Evolutionary conservation across 2,888 invertebrate species (phyloP), one percentile per base, ranked within the genome.

Genomic region (Agriopis leucophaearia): DNA sequence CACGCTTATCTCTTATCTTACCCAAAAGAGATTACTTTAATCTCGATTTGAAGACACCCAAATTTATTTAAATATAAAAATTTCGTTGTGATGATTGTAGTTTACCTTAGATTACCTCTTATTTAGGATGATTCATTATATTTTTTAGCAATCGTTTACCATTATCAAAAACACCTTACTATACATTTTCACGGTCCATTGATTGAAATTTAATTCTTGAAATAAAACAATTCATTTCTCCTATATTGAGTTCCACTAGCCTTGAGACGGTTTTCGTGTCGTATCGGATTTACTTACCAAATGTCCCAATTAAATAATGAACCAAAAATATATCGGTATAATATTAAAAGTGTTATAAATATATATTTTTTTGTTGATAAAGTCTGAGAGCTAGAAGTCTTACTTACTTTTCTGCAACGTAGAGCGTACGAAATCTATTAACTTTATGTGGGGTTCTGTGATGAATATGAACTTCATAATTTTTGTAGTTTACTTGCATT

Each of bases 251-350:
- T 57, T 50, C 47, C 44, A 38, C 8, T 61, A 35, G 58, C 69
- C 69, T 63, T 66, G 69, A 66, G n/a, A 63, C 50, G 15, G 42
- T 50, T 55, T 62, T 59, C 15, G 44, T 63, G 47, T 59, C 52
- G 45, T 52, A 47, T 66, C 57, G 42, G 47, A 58, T 67, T 67
- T 52, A 52, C 16, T 63, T 52, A 45, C 16, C 54, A 59, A 58
- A 68, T 66, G 66, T 35, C 56, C 66, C 57, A 70, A 67, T 66
- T 70, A 60, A 57, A 64, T 58, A 66, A 62, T 69, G 60, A 67
- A 59, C 52, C 55, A 52, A 59, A 47, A 47, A 54, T 48, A 55
- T 60, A 59, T 65, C 55, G 44, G 18, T 38, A 52, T 13, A 36
- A 16, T 54, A 62, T 38, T 36, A 38, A 54, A 62, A 62, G 45